phyloP scores from a whole-genome alignment of 2,113 vertebrate genomes.

The Rhinoderma darwinii region DNA sequence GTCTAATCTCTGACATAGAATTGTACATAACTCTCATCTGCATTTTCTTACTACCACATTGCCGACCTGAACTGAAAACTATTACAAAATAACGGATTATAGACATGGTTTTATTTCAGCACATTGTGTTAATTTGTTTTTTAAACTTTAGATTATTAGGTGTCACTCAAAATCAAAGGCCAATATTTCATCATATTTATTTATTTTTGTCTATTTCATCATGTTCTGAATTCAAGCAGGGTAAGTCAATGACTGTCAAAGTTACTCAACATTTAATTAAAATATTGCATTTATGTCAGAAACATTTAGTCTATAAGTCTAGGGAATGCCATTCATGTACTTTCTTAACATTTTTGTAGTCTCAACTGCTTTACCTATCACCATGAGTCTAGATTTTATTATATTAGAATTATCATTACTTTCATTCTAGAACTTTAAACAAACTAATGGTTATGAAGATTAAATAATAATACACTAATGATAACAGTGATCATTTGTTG shows the following conservation, averaged over 20 bases:
- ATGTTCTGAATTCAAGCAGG: constrained; percentile 4
- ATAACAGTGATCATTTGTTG: neutral
- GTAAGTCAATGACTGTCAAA: constrained; percentile 1
- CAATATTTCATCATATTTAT: neutral
- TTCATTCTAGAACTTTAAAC: neutral
- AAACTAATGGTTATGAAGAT: too few species aligned
- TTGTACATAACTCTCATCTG: too few species aligned
- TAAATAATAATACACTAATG: neutral
- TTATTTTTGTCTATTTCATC: neutral
- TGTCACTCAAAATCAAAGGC: neutral
- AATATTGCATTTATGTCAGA: constrained; percentile 23
- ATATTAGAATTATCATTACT: neutral
- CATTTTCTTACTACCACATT: neutral
- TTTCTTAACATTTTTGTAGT: constrained; percentile 22
- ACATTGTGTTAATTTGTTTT: neutral
- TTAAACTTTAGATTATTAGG: neutral
- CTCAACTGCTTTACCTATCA: constrained; percentile 14
- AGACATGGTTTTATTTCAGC: too few species aligned
- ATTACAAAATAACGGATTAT: neutral
- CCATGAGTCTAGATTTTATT: neutral
- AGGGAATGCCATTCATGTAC: constrained; percentile 17
- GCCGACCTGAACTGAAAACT: neutral
- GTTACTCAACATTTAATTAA: constrained; percentile 29
- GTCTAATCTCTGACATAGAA: too few species aligned
- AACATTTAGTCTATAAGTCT: neutral